Percentiles rank a stretch among this genome's conserved stretches.
Evolutionary conservation across 53 echinoderm and acorn worm species (phyloP).

Genomic region (Paelopatides confundens): DNA sequence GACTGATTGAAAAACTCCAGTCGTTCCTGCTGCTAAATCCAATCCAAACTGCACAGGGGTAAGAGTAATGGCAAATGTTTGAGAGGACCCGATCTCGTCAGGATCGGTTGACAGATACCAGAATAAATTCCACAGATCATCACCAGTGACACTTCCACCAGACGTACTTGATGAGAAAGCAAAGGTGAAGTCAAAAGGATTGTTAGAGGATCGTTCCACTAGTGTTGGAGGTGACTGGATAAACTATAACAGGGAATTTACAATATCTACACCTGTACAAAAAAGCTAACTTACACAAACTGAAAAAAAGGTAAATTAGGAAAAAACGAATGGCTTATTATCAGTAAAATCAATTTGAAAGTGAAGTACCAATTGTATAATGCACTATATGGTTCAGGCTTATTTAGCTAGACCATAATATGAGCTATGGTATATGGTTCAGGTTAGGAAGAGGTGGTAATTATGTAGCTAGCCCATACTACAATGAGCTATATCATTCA

Average conservation of each 20-base stretch:
- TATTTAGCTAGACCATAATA: too few species aligned
- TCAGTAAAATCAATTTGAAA: too few species aligned
- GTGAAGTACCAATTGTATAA: too few species aligned
- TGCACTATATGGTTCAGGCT: too few species aligned
- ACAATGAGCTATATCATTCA: too few species aligned
- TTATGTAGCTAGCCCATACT: too few species aligned
- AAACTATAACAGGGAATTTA: slow-evolving; percentile 26
- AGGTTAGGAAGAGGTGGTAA: too few species aligned
- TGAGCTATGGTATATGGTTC: too few species aligned
- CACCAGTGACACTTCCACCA: slow-evolving; percentile 70
- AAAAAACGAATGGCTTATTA: too few species aligned
- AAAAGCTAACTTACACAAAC: too few species aligned
- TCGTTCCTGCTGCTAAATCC: slow-evolving; percentile 43
- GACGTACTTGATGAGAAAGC: slow-evolving; percentile 46
- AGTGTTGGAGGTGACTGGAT: slow-evolving; percentile 33
- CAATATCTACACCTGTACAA: slow-evolving; percentile 67
- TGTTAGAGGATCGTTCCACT: slow-evolving; percentile 64
- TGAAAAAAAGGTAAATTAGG: too few species aligned
- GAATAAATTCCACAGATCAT: slow-evolving; percentile 79
- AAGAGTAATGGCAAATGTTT: slow-evolving; percentile 7
- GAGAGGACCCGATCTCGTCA: slow-evolving; percentile 68
- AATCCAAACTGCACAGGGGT: slow-evolving; percentile 3
- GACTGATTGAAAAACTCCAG: neutral
- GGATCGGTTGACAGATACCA: slow-evolving; percentile 74
- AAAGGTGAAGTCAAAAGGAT: slow-evolving; percentile 60